These are phyloP conservation scores for Drosophila bocqueti DNA, from an alignment of 1,140 invertebrate genomes.

Conservation along the genomic window DNA sequence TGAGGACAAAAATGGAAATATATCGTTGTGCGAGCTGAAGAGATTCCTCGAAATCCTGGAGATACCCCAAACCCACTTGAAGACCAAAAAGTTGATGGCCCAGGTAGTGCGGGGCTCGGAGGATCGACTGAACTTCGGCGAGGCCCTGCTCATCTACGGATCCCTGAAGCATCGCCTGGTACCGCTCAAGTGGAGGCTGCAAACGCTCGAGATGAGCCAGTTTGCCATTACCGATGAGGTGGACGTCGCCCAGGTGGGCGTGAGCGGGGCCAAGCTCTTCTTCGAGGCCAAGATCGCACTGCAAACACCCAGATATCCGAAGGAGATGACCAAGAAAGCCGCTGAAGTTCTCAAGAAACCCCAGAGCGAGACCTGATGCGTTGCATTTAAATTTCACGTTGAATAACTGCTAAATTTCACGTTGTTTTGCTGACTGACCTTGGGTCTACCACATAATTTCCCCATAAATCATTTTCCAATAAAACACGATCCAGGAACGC, in stretches of 20 bases:
- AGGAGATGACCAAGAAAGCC: neutral
- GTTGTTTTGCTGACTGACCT: conserved; percentile 42
- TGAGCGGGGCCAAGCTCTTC: conserved; percentile 48
- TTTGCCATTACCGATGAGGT: conserved; percentile 1
- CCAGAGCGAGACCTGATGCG: conserved; percentile 4
- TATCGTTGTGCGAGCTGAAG: conserved; percentile 45
- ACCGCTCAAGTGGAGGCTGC: neutral
- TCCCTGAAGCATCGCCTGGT: conserved; percentile 17
- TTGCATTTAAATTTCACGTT: conserved; percentile 34
- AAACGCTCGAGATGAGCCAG: neutral
- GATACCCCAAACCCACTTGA: conserved; percentile 62
- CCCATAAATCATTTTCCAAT: conserved; percentile 69
- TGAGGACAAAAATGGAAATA: conserved; percentile 37
- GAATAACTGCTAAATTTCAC: conserved; percentile 20
- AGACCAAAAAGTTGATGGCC: conserved; percentile 43
- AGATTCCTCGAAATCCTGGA: conserved; percentile 49
- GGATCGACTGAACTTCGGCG: conserved; percentile 35
- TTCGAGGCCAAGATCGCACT: conserved; percentile 65
- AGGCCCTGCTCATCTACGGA: conserved; percentile 48
- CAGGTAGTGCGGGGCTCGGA: conserved; percentile 14
- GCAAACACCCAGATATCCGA: conserved; percentile 4
- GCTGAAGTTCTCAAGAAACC: conserved; percentile 15
- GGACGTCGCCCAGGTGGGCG: conserved; percentile 55
- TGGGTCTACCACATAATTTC: conserved; percentile 27
- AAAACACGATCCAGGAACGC: conserved; percentile 53